phyloP scores from a whole-genome alignment of 2,113 vertebrate genomes.

The Balaeniceps rex region DNA sequence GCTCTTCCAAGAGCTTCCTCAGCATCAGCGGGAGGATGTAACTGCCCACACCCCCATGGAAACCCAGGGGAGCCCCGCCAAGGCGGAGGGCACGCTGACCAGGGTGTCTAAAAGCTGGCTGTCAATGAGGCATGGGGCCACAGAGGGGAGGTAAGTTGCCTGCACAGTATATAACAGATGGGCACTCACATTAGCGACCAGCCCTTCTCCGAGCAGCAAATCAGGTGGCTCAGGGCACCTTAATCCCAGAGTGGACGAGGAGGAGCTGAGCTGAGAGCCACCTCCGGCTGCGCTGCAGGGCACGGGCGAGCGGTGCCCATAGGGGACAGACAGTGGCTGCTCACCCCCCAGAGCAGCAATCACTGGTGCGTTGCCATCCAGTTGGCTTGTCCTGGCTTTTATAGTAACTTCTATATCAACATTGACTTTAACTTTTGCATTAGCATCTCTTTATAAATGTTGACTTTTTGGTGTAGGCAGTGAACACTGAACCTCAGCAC shows the following conservation, averaged over 20 bases:
- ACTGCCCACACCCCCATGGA: fast-evolving
- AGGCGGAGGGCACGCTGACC: fast-evolving
- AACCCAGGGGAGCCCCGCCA: too few relatives aligned
- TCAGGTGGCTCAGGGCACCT: neutral
- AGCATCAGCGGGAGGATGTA: neutral
- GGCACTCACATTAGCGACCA: neutral
- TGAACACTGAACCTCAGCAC: neutral
- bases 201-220: neutral
- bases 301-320: fast-evolving
- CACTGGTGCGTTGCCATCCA: neutral
- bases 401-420: neutral
- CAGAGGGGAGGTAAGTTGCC: neutral
- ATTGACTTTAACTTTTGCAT: neutral
- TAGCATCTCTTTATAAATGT: neutral
- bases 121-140: fast-evolving
- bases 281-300: neutral
- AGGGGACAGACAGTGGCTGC: neutral
- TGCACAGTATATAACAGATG: neutral
- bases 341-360: neutral
- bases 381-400: neutral
- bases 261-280: neutral
- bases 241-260: fast-evolving
- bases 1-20: neutral
- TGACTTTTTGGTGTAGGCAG: neutral
- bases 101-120: fast-evolving